Evolutionary conservation across 2,113 vertebrate genomes (phyloP).

Genomic region (human): GRCh38 chr9:114340001-114340500

Average conservation of each 20-base stretch:
- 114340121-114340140: too few species aligned
- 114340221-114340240: not conserved
- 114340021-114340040: too few species aligned
- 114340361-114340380: not conserved
- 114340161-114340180: fast-evolving
- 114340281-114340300: not conserved
- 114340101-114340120: too few species aligned
- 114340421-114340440: not conserved
- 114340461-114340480: not conserved
- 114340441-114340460: fast-evolving
- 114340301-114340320: not conserved
- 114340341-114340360: not conserved
- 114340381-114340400: not conserved
- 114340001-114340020: too few species aligned
- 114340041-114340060: too few species aligned
- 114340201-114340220: fast-evolving
- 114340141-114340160: too few species aligned
- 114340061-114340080: too few species aligned
- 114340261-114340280: not conserved
- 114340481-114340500: not conserved
- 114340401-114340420: not conserved
- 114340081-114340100: too few species aligned
- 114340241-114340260: not conserved
- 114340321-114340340: not conserved
- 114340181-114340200: not conserved